Conservation (phyloP, 2,888 invertebrate genomes). For the Belgica antarctica region DNA sequence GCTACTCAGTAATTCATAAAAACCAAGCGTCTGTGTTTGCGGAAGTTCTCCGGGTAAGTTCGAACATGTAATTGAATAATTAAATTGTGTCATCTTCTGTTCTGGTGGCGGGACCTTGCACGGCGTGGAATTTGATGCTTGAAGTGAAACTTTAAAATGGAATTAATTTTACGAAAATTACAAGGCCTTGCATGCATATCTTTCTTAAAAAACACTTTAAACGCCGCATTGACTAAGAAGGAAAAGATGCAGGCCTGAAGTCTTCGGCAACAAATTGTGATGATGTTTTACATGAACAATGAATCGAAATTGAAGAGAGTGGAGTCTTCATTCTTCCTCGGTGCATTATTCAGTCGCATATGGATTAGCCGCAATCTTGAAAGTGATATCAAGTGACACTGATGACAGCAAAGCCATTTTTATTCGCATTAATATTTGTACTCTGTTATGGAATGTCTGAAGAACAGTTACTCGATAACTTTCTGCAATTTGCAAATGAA, state of each 20-base stretch:
- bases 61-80: conserved; percentile 24
- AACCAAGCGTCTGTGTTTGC: background rate
- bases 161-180: too few relatives aligned
- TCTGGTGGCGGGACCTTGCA: background rate
- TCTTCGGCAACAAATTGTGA: conserved; percentile 20
- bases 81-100: background rate
- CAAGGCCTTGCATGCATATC: too few relatives aligned
- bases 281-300: conserved; percentile 10
- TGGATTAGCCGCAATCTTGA: background rate
- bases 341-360: background rate
- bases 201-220: too few relatives aligned
- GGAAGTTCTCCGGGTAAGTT: background rate
- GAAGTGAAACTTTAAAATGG: too few relatives aligned
- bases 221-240: too few relatives aligned
- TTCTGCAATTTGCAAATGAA: too few relatives aligned
- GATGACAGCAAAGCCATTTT: too few relatives aligned
- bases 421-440: background rate
- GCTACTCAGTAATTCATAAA: background rate
- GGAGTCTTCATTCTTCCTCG: background rate
- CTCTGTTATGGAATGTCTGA: background rate
- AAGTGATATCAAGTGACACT: background rate
- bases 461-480: too few relatives aligned
- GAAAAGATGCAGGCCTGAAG: background rate
- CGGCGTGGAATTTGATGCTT: too few relatives aligned
- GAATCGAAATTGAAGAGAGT: too few relatives aligned